Conservation (phyloP, 2,888 invertebrate genomes). For the Bombyx huttoni region DNA sequence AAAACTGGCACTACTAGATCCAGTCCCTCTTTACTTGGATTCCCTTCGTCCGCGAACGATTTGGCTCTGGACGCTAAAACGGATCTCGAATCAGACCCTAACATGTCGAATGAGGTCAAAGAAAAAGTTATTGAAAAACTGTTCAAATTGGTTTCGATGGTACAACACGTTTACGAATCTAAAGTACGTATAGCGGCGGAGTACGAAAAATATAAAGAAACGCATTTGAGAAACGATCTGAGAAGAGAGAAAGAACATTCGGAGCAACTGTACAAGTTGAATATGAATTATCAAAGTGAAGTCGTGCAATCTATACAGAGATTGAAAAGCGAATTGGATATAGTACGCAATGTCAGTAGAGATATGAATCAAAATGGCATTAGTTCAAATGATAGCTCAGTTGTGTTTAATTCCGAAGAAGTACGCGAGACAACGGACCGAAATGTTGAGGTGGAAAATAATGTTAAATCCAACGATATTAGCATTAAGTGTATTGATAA, state of each 20-base stretch:
- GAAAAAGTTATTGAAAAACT: constrained; percentile 59
- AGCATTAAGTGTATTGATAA: too few species aligned
- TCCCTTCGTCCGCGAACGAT: constrained; percentile 62
- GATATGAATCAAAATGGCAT: constrained; percentile 25
- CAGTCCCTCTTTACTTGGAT: constrained; percentile 44
- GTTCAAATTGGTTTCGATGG: constrained; percentile 57
- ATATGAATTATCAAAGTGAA: constrained; percentile 63
- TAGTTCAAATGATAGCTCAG: constrained; percentile 29
- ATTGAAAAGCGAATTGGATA: constrained; percentile 54
- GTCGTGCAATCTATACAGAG: constrained; percentile 58
- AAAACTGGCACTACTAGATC: constrained; percentile 28
- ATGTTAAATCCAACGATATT: constrained; percentile 10
- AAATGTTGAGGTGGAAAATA: constrained; percentile 6
- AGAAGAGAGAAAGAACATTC: constrained; percentile 59
- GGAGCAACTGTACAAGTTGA: constrained; percentile 56
- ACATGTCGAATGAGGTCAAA: constrained; percentile 52
- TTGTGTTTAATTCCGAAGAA: constrained; percentile 36
- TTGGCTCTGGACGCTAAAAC: constrained; percentile 58
- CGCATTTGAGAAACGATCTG: constrained; percentile 48
- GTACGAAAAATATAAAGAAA: constrained; percentile 58
- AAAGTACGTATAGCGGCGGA: constrained; percentile 60
- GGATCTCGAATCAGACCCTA: constrained; percentile 58
- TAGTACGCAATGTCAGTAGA: constrained; percentile 35
- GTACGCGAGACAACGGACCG: constrained; percentile 8
- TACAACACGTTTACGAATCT: constrained; percentile 59